Base-by-base conservation (phyloP, 2,113 vertebrate species). In the Coptodon bakossiorum region DNA sequence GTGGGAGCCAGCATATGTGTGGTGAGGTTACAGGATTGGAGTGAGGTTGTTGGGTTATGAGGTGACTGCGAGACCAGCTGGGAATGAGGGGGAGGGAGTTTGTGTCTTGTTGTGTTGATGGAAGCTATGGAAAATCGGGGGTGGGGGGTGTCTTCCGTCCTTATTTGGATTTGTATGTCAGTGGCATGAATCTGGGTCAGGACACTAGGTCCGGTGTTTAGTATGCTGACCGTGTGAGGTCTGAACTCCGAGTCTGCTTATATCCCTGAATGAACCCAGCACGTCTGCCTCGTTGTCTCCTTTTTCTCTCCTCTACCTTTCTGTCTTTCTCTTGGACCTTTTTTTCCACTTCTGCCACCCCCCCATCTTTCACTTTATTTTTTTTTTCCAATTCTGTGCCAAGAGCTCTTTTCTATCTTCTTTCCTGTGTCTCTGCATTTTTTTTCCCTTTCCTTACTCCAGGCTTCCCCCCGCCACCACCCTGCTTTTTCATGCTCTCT, bases 141-240 rank as follows among this genome's bases (percentile, higher is more conserved):
- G 40, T 45, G 68, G 66, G 66, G 38, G 36, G 36, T 8, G 13
- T 86, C 40, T 40, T 89, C 80, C 81, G 1, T 45, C 38, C 38
- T 87, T 88, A 59, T 82, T 91, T 94, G 92, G 91, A 93, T 95
- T 93, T 95, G 91, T 96, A 90, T 96, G 95, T 96, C 92, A 93
- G 87, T 88, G 86, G 91, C 89, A 91, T 95, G 92, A 95, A 97
- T 96, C 91, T 96, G 94, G 96, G 96, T 97, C 96, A 96, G 95
- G 90, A 94, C 88, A 81, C 82, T 81, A 91, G 89, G 89, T 84
- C 88, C 59, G 79, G 92, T 95, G 92, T 92, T 97, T 96, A 95
- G 94, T 96, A 96, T 96, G 94, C 96, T 88, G 91, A 85, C 94
- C 86, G 59, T 94, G 95, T 94, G 91, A 93, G 94, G 89, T 92